Conservation (phyloP, 1,140 invertebrate genomes). For the Ericerus pela region DNA sequence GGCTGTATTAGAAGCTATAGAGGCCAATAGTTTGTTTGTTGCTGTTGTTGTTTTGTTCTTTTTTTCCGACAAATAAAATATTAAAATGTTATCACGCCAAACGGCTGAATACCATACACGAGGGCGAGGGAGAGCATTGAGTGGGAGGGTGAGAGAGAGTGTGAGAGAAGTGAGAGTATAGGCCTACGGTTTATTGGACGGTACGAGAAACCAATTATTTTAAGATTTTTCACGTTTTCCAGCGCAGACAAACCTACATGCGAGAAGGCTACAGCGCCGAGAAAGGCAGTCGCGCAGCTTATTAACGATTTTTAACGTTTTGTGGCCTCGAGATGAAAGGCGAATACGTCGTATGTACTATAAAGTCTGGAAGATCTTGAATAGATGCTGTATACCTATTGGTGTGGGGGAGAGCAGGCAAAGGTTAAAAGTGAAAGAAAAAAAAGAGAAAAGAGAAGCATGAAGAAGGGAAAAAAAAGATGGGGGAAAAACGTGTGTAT, state of each 20-base stretch:
- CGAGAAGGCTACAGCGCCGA: background rate
- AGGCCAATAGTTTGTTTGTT: too few relatives aligned
- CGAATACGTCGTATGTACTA: too few relatives aligned
- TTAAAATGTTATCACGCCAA: too few relatives aligned
- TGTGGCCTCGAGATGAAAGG: constrained; percentile 11
- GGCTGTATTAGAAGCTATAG: too few relatives aligned
- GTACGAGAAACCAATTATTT: constrained; percentile 4
- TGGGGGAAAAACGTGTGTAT: too few relatives aligned
- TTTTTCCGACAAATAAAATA: too few relatives aligned
- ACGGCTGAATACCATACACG: too few relatives aligned
- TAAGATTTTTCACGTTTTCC: constrained; percentile 6
- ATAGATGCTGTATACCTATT: background rate
- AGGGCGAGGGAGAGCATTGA: too few relatives aligned
- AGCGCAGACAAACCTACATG: background rate
- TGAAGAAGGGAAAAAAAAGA: too few relatives aligned
- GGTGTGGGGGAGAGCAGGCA: background rate
- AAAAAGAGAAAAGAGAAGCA: background rate
- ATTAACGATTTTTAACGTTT: constrained; percentile 11
- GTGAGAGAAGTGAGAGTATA: too few relatives aligned
- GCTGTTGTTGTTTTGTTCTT: too few relatives aligned
- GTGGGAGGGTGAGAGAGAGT: too few relatives aligned
- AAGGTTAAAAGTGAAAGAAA: constrained; percentile 9
- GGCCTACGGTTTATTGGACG: constrained; percentile 2
- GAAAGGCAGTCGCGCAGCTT: background rate
- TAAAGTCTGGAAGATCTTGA: constrained; percentile 3